Base-by-base conservation (phyloP, 2,888 invertebrate species). In the Drosophila anomalata region DNA sequence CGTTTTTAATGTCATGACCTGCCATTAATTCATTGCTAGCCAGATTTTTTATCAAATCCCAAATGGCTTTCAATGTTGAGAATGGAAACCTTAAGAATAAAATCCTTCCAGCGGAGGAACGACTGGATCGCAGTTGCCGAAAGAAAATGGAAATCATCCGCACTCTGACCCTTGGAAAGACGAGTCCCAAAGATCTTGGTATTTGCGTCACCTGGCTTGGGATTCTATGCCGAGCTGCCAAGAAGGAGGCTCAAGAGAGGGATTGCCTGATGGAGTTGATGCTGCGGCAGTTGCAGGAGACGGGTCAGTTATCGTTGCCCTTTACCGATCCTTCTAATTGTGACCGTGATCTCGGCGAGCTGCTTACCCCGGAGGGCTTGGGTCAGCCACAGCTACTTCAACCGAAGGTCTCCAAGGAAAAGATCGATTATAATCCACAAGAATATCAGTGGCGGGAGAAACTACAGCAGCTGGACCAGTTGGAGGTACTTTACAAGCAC, bases 261-360 rank as follows among this genome's bases (percentile, higher is more conserved):
- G 44, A 44, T 5, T 22, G 22, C 5, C 44, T 44, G 1, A 5
- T 44, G 22, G 44, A 44, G 22, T 5, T 44, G 22, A 44, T 44
- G 44, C 44, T 44, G 44, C 44, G 44, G 5, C 44, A 44, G 22
- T 22, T 44, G 22, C 20, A 20, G 12, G 44, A 44, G 20, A 22
- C 9, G 12, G 44, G 44, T 2, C 44, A 22, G 6, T 44, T 44
- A 11, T 22, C 44, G 5, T 6, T 44, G 22, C 44, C 44, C 5
- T 44, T 44, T 22, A 44, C 44, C 22, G 44, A 44, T 6, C 22
- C 22, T 12, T 1, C 22, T 5, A 44, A 44, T 12, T 42, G 41
- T 4, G 17, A 20, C 8, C 44, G 44, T 4, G 22, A 44, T 11
- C 22, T 44, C 5, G 2, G 20, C 44, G 20, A 22, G 22, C 44